phyloP scores from a whole-genome alignment of 23 tunicate species.

The Ascidia mentula region DNA sequence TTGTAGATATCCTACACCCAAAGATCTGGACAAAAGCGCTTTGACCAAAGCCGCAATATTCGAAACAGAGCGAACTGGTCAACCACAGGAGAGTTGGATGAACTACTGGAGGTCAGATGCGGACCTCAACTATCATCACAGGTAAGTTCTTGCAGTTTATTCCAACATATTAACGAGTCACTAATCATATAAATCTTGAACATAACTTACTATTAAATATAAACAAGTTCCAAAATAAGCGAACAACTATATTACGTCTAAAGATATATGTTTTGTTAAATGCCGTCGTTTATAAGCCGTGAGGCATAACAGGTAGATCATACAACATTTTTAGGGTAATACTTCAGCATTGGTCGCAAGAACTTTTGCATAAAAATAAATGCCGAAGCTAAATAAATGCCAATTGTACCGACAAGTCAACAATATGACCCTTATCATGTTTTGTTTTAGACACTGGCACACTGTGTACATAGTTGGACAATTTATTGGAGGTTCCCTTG shows the following conservation, averaged over 20 bases:
- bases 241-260: too few species aligned
- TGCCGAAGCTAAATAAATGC: too few species aligned
- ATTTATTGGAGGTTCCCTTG: conserved; percentile 14
- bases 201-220: not conserved
- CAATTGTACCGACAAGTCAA: too few species aligned
- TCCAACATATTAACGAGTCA: too few species aligned
- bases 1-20: conserved; percentile 74
- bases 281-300: too few species aligned
- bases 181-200: not conserved
- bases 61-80: conserved; percentile 28
- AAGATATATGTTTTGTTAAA: too few species aligned
- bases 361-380: too few species aligned
- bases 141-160: conserved; percentile 21
- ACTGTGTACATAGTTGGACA: conserved; percentile 53
- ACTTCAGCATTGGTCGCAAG: too few species aligned
- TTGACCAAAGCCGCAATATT: conserved; percentile 49
- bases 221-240: not conserved
- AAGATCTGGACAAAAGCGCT: conserved; percentile 24
- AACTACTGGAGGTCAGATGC: conserved; percentile 85
- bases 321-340: too few species aligned
- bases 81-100: conserved; percentile 62
- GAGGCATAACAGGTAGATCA: too few species aligned
- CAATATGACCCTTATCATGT: not conserved
- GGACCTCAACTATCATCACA: conserved; percentile 81
- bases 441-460: conserved; percentile 71